Base-by-base conservation (phyloP, 2,113 vertebrate species). In the Microtus oregoni region DNA sequence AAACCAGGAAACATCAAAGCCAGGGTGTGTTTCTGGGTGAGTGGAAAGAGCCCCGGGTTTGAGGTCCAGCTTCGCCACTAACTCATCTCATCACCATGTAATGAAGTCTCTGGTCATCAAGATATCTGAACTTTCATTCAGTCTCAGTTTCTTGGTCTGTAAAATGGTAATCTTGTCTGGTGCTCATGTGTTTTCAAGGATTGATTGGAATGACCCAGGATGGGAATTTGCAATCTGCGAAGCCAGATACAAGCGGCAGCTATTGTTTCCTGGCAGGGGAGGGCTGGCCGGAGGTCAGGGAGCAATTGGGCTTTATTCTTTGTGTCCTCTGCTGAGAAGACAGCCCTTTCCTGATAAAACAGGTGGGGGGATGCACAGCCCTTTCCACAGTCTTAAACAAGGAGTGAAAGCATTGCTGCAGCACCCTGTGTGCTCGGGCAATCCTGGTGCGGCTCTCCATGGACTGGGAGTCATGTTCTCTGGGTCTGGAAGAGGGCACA, bases 1-100 rank as follows among this genome's bases (percentile, higher is more conserved):
- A 98, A 98, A 96, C 89, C 19, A 95, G 87, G 87, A 94, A 95
- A 98, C 97, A 97, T 98, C 97, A 98, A 98, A 98, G 97, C 77
- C 95, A 95, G 96, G 97, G 96, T 93, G 96, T 97, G 96, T 97
- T 96, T 97, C 96, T 95, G 90, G 87, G 79, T 94, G 65, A 96
- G 89, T 86, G 44, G 65, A 93, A 94, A 88, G 93, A 97, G 75
- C 83, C 89, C 63, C 85, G 89, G 87, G 89, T 97, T 97, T 96
- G 96, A 97, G 79, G 96, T 85, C 92, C 52, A 76, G 73, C 52
- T 79, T 81, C 22, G 72, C 75, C 24, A 68, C 73, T 95, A 86
- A 94, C 26, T 67, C 63, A 86, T 47, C 28, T 94, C 91, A 70
- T 90, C 50, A 86, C 6, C 76, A 68, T 30, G 30, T 58, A 76